Base-by-base conservation (phyloP, 2,888 invertebrate genomes). In the Caradrina kadenii region DNA sequence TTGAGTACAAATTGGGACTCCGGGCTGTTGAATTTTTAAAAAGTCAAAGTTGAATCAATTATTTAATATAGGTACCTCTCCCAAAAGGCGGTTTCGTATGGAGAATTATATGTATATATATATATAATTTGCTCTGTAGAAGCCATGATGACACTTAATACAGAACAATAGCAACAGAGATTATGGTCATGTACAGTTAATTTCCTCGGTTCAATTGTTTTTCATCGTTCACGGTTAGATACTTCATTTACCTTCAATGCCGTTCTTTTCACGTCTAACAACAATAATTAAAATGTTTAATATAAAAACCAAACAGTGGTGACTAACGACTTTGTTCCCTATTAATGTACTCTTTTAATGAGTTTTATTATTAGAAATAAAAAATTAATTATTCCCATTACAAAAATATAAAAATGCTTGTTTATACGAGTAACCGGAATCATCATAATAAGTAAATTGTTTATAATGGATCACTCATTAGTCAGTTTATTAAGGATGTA, bases 121-220 rank as follows among this genome's bases (percentile, higher is more conserved):
- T n/a, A n/a, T n/a, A n/a, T n/a, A n/a, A n/a, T n/a, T n/a, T n/a
- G 35, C 35, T 35, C 8, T 8, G 35, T 35, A 7, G 35, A 35
- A 8, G 1, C 35, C 35, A 8, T 35, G 35, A 7, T 35, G 35
- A 8, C 19, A 49, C 53, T n/a, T 2, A 54, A 58, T 49, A 49
- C 55, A 55, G 39, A 54, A 55, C 45, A 63, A 60, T 54, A 26
- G 60, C 31, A 35, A 65, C 58, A n/a, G 39, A 65, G 59, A 49
- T 39, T 39, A 39, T 11, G 39, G 45, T 56, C 49, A 39, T 13
- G 45, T 56, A 64, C 63, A 73, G 79, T 81, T 45, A 56, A 73
- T 63, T 77, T 67, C 64, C 59, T 66, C 22, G 35, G 62, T 68
- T 60, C 62, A 49, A 70, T 79, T 79, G 78, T 77, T 69, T 78